phyloP scores from a whole-genome alignment of 2,113 vertebrate species.

The Calcarius ornatus region DNA sequence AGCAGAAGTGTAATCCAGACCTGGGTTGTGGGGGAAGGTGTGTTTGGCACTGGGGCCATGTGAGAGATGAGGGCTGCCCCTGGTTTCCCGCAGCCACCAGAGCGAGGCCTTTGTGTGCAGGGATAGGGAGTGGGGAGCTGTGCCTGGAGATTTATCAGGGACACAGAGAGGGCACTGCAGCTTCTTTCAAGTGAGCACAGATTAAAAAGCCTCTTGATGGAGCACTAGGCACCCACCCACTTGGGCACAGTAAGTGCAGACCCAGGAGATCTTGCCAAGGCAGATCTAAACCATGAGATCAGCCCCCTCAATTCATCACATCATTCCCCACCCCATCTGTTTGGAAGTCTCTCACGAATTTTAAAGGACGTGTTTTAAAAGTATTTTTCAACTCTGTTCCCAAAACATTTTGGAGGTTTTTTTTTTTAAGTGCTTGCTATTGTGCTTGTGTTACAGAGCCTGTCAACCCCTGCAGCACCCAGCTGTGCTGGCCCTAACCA shows the following conservation, averaged over 20 bases:
- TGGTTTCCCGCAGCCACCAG: not conserved
- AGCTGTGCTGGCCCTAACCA: constrained; percentile 34
- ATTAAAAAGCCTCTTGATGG: not conserved
- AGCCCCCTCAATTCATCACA: not conserved
- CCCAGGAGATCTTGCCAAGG: not conserved
- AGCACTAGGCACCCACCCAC: not conserved
- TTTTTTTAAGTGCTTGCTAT: not conserved
- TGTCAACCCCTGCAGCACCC: constrained; percentile 46
- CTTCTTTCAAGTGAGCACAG: not conserved
- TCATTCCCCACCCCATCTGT: not conserved
- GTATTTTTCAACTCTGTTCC: not conserved
- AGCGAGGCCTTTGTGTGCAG: not conserved
- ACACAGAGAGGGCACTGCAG: not conserved
- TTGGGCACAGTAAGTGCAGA: not conserved
- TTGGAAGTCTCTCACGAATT: not conserved
- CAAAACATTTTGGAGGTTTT: not conserved
- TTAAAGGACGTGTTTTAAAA: not conserved
- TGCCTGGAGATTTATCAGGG: not conserved
- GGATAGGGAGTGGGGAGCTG: not conserved
- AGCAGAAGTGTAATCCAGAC: not conserved
- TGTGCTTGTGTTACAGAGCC: not conserved
- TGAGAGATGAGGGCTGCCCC: not conserved
- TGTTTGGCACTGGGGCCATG: not conserved
- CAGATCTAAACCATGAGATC: not conserved
- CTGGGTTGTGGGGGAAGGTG: not conserved